Conservation (phyloP, 2,797 vertebrate species). For the Gadopsis bispinosus region DNA sequence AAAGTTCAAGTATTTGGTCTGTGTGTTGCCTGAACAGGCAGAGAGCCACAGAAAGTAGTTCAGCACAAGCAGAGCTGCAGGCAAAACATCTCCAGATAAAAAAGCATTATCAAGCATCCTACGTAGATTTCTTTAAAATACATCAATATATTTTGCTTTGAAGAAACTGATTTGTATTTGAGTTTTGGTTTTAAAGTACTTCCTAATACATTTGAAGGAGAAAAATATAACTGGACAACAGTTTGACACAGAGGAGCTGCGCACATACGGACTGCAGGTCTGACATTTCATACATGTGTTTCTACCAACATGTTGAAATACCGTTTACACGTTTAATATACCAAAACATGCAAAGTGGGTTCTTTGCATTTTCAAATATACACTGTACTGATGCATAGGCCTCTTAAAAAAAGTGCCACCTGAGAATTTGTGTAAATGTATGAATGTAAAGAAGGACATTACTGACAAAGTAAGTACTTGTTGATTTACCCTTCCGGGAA, state of each 20-base stretch:
- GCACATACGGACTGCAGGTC: background rate
- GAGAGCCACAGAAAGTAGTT: background rate
- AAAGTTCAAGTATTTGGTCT: conserved; percentile 14
- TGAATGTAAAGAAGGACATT: background rate
- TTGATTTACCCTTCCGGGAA: background rate
- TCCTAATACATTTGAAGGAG: background rate
- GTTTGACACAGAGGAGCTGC: background rate
- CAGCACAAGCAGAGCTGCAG: background rate
- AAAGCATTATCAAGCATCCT: background rate
- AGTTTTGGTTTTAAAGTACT: background rate
- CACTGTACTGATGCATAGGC: too few species aligned
- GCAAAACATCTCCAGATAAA: background rate
- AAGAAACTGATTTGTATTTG: background rate
- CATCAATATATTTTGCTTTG: background rate
- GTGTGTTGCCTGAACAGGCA: conserved; percentile 48
- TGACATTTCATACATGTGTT: background rate
- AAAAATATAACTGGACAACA: background rate
- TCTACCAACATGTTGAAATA: background rate
- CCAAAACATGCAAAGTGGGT: background rate
- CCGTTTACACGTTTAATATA: background rate
- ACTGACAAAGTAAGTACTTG: background rate
- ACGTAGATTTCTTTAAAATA: background rate
- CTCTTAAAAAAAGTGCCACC: background rate
- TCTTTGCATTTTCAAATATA: background rate
- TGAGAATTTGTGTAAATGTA: background rate